Evolutionary conservation across 2,113 vertebrate species (phyloP), one percentile per base, ranked within the genome.

Genomic region (Xiphias gladius): DNA sequence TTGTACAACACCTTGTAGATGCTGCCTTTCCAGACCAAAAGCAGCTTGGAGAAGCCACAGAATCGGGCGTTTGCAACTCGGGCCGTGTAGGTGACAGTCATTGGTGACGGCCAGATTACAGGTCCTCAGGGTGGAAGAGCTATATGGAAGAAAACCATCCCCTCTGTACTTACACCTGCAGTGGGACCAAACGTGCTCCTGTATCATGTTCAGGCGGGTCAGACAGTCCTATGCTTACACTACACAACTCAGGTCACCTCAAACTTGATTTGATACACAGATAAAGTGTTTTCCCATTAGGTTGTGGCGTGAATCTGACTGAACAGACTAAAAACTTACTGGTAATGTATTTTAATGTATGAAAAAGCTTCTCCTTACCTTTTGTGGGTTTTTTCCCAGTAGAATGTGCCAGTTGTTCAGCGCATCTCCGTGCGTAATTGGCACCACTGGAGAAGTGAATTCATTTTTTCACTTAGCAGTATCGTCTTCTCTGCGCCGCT

Each of bases 1-100:
- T 97, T 97, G 86, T 97, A 99, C 6, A 99, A 83, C 11, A 99
- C 94, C 75, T 98, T 98, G 94, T 99, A 99, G 90, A 99, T 98
- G 93, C 97, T 99, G 0, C 97, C 97, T 7, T 96, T 96, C 97
- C 97, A 99, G 22, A 97, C 96, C 90, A 96, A 71, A 24, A 99
- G 95, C 71, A 99, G 93, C 84, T 97, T 96, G 61, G 96, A 99
- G 93, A 99, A 99, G 57, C 97, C 97, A 1, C 97, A 97, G 67
- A 99, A 97, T 32, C 97, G 96, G n/a, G 96, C 96, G 2, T 98
- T 97, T 7, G 97, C 97, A 28, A 98, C 97, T 22, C 96, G 92
- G 24, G 96, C 96, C 0, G 97, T 99, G 93, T 99, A 99, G 0
- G 97, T 99, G 83, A 98, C 97, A 0, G 97, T 99, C 97, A 98